A percentile compares a stretch with the other conserved stretches of the same genome.
Evolutionary conservation across 1,140 invertebrate species (phyloP).

Genomic region (Batillaria attramentaria): DNA sequence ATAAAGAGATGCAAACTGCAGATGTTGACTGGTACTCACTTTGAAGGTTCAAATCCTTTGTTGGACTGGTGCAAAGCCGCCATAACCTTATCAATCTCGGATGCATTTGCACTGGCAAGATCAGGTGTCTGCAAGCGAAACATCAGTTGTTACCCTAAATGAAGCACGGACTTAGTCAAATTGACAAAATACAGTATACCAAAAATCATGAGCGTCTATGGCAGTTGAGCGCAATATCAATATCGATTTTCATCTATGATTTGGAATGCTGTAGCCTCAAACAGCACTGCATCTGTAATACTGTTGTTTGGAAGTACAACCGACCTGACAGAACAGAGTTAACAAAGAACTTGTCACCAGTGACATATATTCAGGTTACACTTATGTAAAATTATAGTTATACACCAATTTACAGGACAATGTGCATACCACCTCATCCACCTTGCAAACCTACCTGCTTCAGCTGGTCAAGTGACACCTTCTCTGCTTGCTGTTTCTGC

Average conservation of each 20-base stretch:
- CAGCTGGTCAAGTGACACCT: slow-evolving; percentile 35
- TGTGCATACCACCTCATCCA: too few relatives aligned
- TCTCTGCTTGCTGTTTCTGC: slow-evolving; percentile 41
- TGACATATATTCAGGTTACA: slow-evolving; percentile 2
- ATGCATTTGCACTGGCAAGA: slow-evolving; percentile 89
- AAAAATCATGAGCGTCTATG: not conserved
- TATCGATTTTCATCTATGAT: not conserved
- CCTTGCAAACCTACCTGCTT: slow-evolving; percentile 44
- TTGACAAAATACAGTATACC: not conserved
- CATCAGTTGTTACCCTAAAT: slow-evolving; percentile 70
- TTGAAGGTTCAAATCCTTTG: slow-evolving; percentile 95
- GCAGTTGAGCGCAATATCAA: slow-evolving; percentile 65
- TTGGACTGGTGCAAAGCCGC: slow-evolving; percentile 98
- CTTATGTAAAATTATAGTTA: too few relatives aligned
- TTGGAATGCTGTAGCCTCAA: not conserved
- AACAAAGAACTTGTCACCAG: too few relatives aligned
- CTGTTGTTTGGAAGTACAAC: too few relatives aligned
- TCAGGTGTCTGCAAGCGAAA: slow-evolving; percentile 79
- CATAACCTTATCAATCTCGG: slow-evolving; percentile 97
- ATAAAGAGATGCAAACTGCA: not conserved
- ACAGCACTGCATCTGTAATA: too few relatives aligned
- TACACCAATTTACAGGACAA: too few relatives aligned
- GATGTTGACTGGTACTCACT: slow-evolving; percentile 78
- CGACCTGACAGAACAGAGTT: too few relatives aligned
- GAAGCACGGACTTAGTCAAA: not conserved